phyloP scores from a whole-genome alignment of 2,888 invertebrate genomes.

The Rhagonycha lutea region DNA sequence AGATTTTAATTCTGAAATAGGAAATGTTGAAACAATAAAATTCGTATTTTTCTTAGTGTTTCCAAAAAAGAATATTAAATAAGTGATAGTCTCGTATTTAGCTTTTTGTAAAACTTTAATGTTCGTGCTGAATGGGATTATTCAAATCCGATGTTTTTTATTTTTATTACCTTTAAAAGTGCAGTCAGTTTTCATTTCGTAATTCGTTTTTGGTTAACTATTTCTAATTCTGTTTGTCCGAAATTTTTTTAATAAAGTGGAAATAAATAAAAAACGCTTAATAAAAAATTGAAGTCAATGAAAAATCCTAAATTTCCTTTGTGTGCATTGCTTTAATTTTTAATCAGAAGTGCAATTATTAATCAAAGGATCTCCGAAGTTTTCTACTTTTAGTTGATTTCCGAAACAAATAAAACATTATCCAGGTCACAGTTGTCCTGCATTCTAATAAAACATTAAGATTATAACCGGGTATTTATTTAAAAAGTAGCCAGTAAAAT shows the following conservation, averaged over 20 bases:
- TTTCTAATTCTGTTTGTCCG: neutral
- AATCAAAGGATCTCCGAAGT: no score
- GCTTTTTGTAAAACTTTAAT: neutral
- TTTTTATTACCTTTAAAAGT: neutral
- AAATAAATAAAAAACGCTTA: neutral
- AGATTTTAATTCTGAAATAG: neutral
- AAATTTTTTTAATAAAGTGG: neutral
- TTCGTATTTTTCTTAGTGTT: neutral
- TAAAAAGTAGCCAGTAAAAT: no score
- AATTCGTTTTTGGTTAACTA: neutral
- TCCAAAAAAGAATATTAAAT: neutral
- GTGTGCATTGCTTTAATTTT: no score
- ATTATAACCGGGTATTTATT: no score
- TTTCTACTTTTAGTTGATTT: no score
- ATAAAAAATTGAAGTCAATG: no score
- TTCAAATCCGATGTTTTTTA: neutral
- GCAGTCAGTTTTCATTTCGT: neutral
- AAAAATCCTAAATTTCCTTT: no score
- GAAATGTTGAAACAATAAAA: neutral
- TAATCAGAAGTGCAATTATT: no score
- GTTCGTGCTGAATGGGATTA: neutral
- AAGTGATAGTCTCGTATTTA: no score
- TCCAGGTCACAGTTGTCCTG: no score
- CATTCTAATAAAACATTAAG: no score
- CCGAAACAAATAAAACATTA: no score